Base-by-base conservation (phyloP, 2,797 vertebrate genomes). In the Enteromius fasciolatus region DNA sequence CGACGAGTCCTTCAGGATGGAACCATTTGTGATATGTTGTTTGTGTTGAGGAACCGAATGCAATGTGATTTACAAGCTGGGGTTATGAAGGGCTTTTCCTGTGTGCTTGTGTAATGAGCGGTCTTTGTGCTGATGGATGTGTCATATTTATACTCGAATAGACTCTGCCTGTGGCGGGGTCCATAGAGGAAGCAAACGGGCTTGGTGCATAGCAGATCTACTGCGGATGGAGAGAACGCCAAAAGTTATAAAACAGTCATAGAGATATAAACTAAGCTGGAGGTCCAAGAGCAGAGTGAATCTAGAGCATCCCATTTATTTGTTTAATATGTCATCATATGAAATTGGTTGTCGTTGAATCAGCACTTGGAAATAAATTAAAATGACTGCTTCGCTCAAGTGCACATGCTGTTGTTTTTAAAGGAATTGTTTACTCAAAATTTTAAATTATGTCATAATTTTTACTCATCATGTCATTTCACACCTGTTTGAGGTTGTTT, bases 81-180 rank as follows among this genome's bases (percentile, higher is more conserved):
- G 23, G 74, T 46, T 76, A 63, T 28, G 74, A 63, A 8, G 57
- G 72, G 6, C 31, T 36, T 74, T 74, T 54, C 50, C 50, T n/a
- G 10, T 54, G 50, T 54, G 36, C 52, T 74, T 52, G 17, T 50
- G n/a, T 74, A 61, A 76, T 23, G 3, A 61, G n/a, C 23, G 3
- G n/a, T 28, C 54, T 76, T 63, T 44, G 74, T 7, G 39, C 39
- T 61, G 54, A 76, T 76, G 61, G 39, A 63, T 76, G 44, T 76
- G 23, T 46, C 57, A 63, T 10, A 76, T 63, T 75, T 74, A 20
- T 52, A 52, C 52, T 36, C 6, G 4, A 33, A 33, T 23, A 33
- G 70, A 52, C 28, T 69, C 11, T 52, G 17, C 20, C 69, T 73
- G 18, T 57, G 20, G 33, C 23, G 12, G 39, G 17, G 44, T 73